Percentiles rank a stretch among this genome's conserved stretches.
phyloP scores from a whole-genome alignment of 1,140 invertebrate species.

The Macrosteles quadrilineatus region DNA sequence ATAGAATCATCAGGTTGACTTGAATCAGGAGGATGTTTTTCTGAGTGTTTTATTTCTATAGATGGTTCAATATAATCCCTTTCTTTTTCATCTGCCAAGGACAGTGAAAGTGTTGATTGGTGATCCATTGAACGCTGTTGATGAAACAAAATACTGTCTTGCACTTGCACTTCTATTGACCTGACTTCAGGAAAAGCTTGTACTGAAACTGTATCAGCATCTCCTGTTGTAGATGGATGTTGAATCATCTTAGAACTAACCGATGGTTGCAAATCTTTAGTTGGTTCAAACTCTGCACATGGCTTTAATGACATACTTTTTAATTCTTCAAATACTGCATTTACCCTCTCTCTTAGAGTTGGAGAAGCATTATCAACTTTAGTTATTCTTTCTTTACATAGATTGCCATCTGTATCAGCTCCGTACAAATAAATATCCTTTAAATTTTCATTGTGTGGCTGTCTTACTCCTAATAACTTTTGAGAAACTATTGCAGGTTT shows the following conservation, averaged over 20 bases:
- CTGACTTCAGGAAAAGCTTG: slow-evolving; percentile 7
- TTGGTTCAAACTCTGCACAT: background rate
- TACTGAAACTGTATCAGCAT: background rate
- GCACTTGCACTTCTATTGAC: background rate
- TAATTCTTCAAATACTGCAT: slow-evolving; percentile 1
- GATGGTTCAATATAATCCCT: background rate
- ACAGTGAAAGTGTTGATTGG: background rate
- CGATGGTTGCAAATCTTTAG: background rate
- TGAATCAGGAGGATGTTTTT: background rate
- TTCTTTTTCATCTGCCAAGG: background rate
- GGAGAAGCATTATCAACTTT: background rate
- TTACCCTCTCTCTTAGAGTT: slow-evolving; percentile 3
- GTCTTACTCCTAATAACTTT: background rate
- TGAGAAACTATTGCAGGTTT: background rate
- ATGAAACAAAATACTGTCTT: background rate
- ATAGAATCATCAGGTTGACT: background rate
- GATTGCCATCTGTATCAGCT: background rate
- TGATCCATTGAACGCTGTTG: background rate
- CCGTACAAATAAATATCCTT: slow-evolving; percentile 2
- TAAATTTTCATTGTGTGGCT: background rate
- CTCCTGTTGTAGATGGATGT: background rate
- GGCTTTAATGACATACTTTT: slow-evolving; percentile 2
- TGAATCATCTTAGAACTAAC: background rate
- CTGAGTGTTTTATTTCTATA: background rate
- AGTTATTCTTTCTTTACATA: background rate